Conservation (phyloP, 2,888 invertebrate species). For the Eledona agricola region DNA sequence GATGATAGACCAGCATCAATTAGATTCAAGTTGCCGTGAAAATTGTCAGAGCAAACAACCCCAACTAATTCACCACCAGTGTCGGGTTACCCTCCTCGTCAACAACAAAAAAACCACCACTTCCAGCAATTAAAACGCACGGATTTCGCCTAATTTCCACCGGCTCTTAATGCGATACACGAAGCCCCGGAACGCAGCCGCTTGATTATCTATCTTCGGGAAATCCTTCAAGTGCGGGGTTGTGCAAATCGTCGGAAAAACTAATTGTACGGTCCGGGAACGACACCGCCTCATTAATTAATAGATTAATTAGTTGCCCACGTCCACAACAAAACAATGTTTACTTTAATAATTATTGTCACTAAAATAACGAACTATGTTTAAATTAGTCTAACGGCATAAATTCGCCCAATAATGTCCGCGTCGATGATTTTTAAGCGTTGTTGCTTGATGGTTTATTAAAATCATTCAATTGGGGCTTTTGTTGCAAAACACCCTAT, state of each 20-base stretch:
- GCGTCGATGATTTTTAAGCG: conserved; percentile 17
- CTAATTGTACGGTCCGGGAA: no score
- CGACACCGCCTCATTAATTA: conserved; percentile 16
- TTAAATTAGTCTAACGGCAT: conserved; percentile 11
- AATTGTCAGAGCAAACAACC: conserved; percentile 43
- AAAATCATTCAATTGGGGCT: conserved; percentile 18
- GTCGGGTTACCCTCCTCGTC: conserved; percentile 11
- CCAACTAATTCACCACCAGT: conserved; percentile 32
- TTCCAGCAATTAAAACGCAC: no score
- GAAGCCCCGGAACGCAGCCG: conserved; percentile 26
- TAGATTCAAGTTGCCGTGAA: conserved; percentile 54
- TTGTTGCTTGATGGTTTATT: conserved; percentile 15
- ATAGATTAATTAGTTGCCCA: conserved; percentile 17
- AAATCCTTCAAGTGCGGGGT: conserved; percentile 30
- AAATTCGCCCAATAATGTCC: conserved; percentile 2
- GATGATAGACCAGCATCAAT: conserved; percentile 46
- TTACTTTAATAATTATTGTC: conserved; percentile 18
- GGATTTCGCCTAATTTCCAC: no score
- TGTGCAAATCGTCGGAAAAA: no score
- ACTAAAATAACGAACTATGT: conserved; percentile 20
- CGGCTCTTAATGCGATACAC: conserved; percentile 30
- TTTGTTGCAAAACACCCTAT: no score
- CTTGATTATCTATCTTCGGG: conserved; percentile 32
- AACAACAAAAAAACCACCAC: background rate
- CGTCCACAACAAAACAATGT: conserved; percentile 8